Conservation (phyloP, 2,888 invertebrate genomes). For the Watsonalla cultraria region DNA sequence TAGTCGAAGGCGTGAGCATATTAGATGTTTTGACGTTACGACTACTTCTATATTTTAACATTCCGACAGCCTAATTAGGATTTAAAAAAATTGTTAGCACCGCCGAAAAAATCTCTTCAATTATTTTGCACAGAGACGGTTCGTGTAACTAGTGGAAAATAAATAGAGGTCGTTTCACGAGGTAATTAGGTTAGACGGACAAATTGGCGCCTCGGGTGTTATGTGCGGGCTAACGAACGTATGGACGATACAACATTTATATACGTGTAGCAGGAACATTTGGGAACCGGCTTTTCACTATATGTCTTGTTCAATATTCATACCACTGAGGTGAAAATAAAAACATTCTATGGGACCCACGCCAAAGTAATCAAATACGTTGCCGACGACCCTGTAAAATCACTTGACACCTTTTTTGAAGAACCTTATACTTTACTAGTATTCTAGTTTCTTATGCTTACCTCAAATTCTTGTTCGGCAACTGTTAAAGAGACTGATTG, state of each 20-base stretch:
- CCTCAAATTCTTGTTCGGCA: no score
- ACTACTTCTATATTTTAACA: no score
- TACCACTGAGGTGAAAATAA: no score
- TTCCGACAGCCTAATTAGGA: not conserved
- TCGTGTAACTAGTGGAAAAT: slow-evolving; percentile 30
- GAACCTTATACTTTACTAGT: no score
- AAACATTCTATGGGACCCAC: no score
- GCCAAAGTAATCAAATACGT: no score
- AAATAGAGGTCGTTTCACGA: slow-evolving; percentile 48
- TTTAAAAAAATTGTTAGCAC: not conserved
- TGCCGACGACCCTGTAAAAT: no score
- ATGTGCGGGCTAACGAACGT: slow-evolving; percentile 41
- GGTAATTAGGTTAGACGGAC: slow-evolving; percentile 56
- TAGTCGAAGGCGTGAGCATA: no score
- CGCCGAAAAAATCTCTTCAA: not conserved
- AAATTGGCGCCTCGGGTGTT: slow-evolving; percentile 53
- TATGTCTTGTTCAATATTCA: not conserved
- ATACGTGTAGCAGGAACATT: slow-evolving; percentile 5
- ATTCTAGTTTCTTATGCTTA: no score
- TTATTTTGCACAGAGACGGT: not conserved
- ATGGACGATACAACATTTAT: slow-evolving; percentile 16
- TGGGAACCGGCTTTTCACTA: not conserved
- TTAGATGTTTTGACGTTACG: no score
- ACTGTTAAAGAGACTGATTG: no score
- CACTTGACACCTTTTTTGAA: no score